Conservation (phyloP, 2,888 invertebrate genomes). For the Octodonta nipae region DNA sequence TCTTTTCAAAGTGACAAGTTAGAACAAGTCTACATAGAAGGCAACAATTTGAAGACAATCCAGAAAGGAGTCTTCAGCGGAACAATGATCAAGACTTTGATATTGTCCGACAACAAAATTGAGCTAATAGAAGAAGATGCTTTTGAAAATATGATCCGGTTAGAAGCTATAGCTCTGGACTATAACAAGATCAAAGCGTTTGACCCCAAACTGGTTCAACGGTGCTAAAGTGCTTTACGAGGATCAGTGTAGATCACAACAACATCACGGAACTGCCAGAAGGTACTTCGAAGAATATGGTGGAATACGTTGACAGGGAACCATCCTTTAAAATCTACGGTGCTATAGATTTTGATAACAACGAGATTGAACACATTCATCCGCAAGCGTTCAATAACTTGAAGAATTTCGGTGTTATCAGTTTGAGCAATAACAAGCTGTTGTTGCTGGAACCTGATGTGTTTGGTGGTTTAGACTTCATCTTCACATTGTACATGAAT, state of each 20-base stretch:
- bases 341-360: constrained; percentile 14
- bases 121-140: constrained; percentile 10
- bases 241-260: constrained; percentile 11
- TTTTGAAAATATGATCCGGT: constrained; percentile 11
- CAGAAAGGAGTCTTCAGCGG: constrained; percentile 12
- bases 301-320: constrained; percentile 7
- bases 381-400: constrained; percentile 14
- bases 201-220: constrained; percentile 13
- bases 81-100: constrained; percentile 12
- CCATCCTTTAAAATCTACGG: constrained; percentile 9
- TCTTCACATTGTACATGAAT: constrained; percentile 13
- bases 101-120: constrained; percentile 12
- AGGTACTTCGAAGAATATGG: constrained; percentile 11
- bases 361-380: constrained; percentile 12
- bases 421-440: constrained; percentile 14
- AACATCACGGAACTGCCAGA: constrained; percentile 11
- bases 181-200: constrained; percentile 10
- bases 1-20: constrained; percentile 10
- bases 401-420: constrained; percentile 11
- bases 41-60: constrained; percentile 10
- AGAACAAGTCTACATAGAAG: constrained; percentile 11
- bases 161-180: constrained; percentile 16
- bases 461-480: constrained; percentile 11
- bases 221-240: constrained; percentile 12
- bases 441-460: constrained; percentile 9